Evolutionary conservation across 2,888 invertebrate genomes (phyloP), one percentile per base, ranked within the genome.

Genomic region (Trichogramma dendrolimi): DNA sequence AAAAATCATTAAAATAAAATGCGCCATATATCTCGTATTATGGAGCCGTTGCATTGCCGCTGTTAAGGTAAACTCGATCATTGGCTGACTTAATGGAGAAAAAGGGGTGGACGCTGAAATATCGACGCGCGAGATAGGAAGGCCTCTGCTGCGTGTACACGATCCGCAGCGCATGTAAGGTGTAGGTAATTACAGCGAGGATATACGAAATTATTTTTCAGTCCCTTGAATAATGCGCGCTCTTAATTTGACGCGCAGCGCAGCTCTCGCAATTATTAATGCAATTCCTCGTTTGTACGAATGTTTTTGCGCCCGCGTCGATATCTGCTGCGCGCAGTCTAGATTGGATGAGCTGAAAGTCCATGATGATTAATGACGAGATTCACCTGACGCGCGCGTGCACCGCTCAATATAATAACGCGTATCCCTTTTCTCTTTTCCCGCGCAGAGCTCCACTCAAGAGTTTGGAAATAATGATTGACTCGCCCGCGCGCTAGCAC

Each of bases 381-480:
- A 27, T 27, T 27, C 27, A 27, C 27, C 27, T 27, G 27, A 27
- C 27, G 27, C 27, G 27, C 27, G 27, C 27, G 2, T 27, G 27
- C 27, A 27, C 27, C 27, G 27, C 27, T 27, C 27, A 27, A 27
- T 27, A 27, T 27, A 27, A 27, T 27, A 27, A 27, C 27, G 27
- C 27, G 27, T 27, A 27, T 27, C 27, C 27, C 27, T 27, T 27
- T 27, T 27, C 27, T 27, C 27, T 27, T 27, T 27, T 27, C 27
- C 27, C 27, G 27, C 27, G 27, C 27, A 27, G 14, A 14, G 27
- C 27, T 27, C 27, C 27, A 2, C 27, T 27, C 27, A 27, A 27
- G 27, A 27, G 27, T 27, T 27, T 27, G 27, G 63, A 60, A 62
- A 63, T 62, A 59, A 69, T 67, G 67, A 68, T 67, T 68, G 68